These are phyloP conservation scores for Sapayoa aenigma DNA, from an alignment of 2,113 vertebrate species.

Conservation along the genomic window DNA sequence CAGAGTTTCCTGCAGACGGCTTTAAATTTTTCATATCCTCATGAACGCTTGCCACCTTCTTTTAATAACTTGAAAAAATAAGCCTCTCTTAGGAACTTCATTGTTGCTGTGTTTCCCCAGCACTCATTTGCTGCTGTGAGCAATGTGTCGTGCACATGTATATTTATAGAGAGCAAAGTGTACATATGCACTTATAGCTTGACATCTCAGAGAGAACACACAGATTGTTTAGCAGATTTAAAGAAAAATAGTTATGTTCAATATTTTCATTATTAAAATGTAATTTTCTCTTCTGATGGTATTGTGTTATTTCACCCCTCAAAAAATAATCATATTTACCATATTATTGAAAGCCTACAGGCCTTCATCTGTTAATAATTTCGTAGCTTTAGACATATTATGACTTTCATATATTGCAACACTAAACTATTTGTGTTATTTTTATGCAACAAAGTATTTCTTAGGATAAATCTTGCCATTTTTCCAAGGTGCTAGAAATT, in stretches of 20 bases:
- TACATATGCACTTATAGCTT: slow-evolving; percentile 36
- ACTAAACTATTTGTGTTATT: background rate
- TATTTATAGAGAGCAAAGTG: slow-evolving; percentile 69
- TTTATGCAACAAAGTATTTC: background rate
- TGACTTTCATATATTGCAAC: background rate
- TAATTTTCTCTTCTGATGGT: slow-evolving; percentile 12
- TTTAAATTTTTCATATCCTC: slow-evolving; percentile 72
- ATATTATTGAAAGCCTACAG: background rate
- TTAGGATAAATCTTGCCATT: background rate
- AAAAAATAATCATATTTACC: slow-evolving; percentile 10
- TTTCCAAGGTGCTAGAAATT: background rate
- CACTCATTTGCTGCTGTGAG: slow-evolving; percentile 55
- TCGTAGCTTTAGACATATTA: background rate
- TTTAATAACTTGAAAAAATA: slow-evolving; percentile 75
- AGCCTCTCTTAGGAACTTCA: slow-evolving; percentile 66
- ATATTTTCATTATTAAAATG: slow-evolving; percentile 57
- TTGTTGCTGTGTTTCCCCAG: slow-evolving; percentile 63
- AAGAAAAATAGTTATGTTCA: slow-evolving; percentile 59
- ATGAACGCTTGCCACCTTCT: slow-evolving; percentile 69
- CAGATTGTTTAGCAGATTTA: slow-evolving; percentile 49
- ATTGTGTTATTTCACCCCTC: slow-evolving; percentile 24
- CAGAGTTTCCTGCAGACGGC: slow-evolving; percentile 70
- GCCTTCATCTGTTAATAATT: slow-evolving; percentile 39
- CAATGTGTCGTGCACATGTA: slow-evolving; percentile 52
- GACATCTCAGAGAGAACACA: slow-evolving; percentile 60